These are phyloP conservation scores for Sapayoa aenigma DNA, from an alignment of 2,113 vertebrate genomes.

Conservation along the genomic window DNA sequence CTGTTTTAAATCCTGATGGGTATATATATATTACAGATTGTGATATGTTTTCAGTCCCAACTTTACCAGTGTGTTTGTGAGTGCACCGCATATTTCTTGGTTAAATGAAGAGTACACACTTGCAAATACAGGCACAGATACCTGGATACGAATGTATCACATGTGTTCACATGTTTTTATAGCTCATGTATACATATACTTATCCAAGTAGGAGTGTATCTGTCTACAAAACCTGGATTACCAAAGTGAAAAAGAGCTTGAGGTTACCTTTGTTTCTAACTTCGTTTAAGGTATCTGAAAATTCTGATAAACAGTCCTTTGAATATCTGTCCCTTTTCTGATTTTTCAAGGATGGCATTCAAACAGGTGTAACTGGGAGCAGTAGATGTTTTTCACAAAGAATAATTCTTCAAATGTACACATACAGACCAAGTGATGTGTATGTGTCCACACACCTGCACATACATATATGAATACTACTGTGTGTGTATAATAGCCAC, in stretches of 20 bases:
- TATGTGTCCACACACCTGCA: neutral
- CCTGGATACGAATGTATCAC: neutral
- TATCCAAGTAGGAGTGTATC: neutral
- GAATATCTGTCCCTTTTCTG: neutral
- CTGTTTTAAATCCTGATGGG: neutral
- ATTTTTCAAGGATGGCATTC: neutral
- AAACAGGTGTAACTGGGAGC: neutral
- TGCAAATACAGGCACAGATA: neutral
- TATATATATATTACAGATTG: neutral
- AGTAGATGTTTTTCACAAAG: neutral
- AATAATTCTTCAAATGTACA: neutral
- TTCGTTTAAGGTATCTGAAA: neutral
- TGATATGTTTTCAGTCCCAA: neutral
- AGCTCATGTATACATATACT: neutral
- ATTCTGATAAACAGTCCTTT: neutral
- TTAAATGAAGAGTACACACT: neutral
- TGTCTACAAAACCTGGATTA: neutral
- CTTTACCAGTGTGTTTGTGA: rapidly evolving
- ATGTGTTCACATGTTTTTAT: neutral
- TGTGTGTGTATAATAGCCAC: neutral
- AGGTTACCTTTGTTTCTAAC: neutral
- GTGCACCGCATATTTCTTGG: neutral
- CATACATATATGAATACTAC: neutral
- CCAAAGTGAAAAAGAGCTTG: neutral
- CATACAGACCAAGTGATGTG: neutral